Evolutionary conservation across 1,140 invertebrate species (phyloP), one percentile per base, ranked within the genome.

Genomic region (Drosophila santomea): DNA sequence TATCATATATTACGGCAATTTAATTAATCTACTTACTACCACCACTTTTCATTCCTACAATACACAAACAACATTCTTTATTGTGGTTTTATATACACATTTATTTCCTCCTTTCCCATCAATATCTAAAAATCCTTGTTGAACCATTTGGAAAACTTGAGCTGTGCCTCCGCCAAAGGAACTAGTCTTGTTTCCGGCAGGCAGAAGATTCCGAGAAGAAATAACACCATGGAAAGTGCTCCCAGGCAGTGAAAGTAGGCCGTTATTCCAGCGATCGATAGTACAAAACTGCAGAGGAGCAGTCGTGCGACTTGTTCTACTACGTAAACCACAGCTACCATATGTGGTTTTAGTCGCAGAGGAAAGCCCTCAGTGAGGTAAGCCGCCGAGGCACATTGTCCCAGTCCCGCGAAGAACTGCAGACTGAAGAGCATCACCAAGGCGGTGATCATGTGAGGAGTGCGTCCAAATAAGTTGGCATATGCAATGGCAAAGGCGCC

Each of bases 341-440:
- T 66, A 23, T 80, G 88, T 0, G 86, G 78, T 14, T 91, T 91
- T 0, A 86, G 25, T 3, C 55, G 17, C 48, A 91, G 36, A 0
- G 90, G 90, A 52, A 91, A 91, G 5, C 86, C 90, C 28, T 91
- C 90, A 0, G 86, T 85, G 12, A 91, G 47, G 47, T 91, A 91
- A 2, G 77, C 90, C 0, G 90, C 67, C 3, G 83, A 89, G 14
- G 83, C 71, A 14, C 80, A 77, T 35, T 69, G 67, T 0, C 80
- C 75, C 36, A 91, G 17, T 7, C 83, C 66, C 4, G 76, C 57
- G 35, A 89, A 85, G 14, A 91, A 77, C 39, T 89, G 80, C 39
- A 74, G 60, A 4, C 66, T 62, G 6, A 91, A 76, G 0, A 91
- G 43, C 39, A 90, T 50, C 32, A 50, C 68, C n/a, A 91, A 5